Evolutionary conservation across 2,888 invertebrate species (phyloP).

Genomic region (Uloborus plumipes): DNA sequence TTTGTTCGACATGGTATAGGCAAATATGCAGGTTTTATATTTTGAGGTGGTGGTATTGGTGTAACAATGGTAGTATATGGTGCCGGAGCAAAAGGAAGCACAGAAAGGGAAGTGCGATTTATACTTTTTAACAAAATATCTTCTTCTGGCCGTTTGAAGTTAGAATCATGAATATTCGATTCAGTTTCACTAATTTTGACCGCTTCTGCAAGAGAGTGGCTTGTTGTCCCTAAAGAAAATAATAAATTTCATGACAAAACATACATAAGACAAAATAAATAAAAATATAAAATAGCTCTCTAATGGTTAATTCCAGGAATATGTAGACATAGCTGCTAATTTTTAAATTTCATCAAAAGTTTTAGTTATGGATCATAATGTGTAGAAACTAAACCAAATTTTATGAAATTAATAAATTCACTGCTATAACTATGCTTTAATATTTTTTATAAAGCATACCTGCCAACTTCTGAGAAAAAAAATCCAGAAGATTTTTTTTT

Average conservation of each 20-base stretch:
- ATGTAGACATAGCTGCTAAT: too few relatives aligned
- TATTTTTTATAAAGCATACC: too few relatives aligned
- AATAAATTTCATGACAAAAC: neutral
- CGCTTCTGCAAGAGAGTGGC: constrained; percentile 24
- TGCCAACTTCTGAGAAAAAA: too few relatives aligned
- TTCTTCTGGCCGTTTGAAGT: constrained; percentile 48
- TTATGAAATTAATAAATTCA: too few relatives aligned
- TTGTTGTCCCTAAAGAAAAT: neutral
- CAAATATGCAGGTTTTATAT: constrained; percentile 51
- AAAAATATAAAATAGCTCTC: neutral
- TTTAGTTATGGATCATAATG: too few relatives aligned
- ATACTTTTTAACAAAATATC: constrained; percentile 36
- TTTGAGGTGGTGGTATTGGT: constrained; percentile 54
- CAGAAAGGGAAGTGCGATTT: constrained; percentile 44
- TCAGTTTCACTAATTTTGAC: constrained; percentile 42
- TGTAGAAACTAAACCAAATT: too few relatives aligned
- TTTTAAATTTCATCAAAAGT: too few relatives aligned
- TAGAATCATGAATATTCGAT: constrained; percentile 24
- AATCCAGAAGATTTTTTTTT: too few relatives aligned
- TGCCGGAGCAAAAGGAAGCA: constrained; percentile 49
- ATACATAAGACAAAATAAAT: neutral
- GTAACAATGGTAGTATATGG: constrained; percentile 50
- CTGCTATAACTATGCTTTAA: too few relatives aligned
- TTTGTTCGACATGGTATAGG: constrained; percentile 56
- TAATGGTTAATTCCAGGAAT: neutral